These are phyloP conservation scores for Sthenelais limicola DNA, from an alignment of 2,888 invertebrate genomes.

Conservation along the genomic window DNA sequence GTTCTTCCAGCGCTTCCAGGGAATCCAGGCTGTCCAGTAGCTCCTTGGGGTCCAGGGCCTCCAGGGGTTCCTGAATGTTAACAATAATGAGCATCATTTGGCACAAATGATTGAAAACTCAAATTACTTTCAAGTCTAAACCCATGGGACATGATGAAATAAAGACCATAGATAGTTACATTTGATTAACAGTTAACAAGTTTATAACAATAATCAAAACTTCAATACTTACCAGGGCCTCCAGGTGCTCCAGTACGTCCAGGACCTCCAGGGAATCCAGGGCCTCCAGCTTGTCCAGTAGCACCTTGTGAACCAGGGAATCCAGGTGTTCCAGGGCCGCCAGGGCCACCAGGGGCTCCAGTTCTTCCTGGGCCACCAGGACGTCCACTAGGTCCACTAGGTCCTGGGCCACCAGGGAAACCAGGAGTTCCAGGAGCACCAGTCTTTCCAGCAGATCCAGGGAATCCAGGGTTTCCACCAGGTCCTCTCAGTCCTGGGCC, in stretches of 20 bases:
- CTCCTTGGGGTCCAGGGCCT: slow-evolving; percentile 40
- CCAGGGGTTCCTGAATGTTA: slow-evolving; percentile 40
- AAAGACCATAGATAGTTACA: too few relatives aligned
- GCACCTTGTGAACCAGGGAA: neutral
- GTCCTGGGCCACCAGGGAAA: neutral
- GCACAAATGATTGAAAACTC: too few relatives aligned
- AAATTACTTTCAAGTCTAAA: too few relatives aligned
- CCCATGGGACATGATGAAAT: too few relatives aligned
- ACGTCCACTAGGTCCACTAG: neutral
- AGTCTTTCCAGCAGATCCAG: slow-evolving; percentile 39
- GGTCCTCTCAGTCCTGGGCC: slow-evolving; percentile 37
- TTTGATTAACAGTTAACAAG: too few relatives aligned
- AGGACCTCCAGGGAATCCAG: slow-evolving; percentile 31
- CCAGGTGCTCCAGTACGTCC: slow-evolving; percentile 19
- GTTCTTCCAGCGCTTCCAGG: neutral
- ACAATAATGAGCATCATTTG: too few relatives aligned
- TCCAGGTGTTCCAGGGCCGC: slow-evolving; percentile 9
- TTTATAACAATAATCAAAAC: too few relatives aligned
- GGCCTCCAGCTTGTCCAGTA: slow-evolving; percentile 6
- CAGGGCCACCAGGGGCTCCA: neutral
- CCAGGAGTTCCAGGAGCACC: slow-evolving; percentile 2
- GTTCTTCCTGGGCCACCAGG: slow-evolving; percentile 4
- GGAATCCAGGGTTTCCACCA: slow-evolving; percentile 40
- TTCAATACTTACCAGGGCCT: neutral
- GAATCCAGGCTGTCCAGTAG: slow-evolving; percentile 14